Conservation (phyloP, 1,140 invertebrate species). For the Drosophila bocki region DNA sequence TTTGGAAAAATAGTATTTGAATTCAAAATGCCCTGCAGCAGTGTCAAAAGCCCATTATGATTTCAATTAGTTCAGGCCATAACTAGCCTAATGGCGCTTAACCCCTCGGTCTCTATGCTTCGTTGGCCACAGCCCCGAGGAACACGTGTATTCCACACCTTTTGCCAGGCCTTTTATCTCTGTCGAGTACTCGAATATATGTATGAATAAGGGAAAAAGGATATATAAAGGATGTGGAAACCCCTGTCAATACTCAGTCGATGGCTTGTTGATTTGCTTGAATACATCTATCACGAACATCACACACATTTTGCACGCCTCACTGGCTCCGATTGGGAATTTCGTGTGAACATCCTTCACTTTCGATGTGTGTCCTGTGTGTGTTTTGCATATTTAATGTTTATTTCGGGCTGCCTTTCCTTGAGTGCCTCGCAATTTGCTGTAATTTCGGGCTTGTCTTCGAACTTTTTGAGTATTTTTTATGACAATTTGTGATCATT, state of each 20-base stretch:
- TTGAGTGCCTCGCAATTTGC: slow-evolving; percentile 58
- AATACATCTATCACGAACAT: slow-evolving; percentile 44
- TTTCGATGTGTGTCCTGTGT: slow-evolving; percentile 25
- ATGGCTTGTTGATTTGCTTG: slow-evolving; percentile 60
- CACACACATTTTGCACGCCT: slow-evolving; percentile 69
- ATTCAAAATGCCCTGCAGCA: slow-evolving; percentile 28
- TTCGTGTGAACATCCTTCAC: slow-evolving; percentile 35
- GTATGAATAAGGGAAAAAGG: neutral
- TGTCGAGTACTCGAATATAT: neutral
- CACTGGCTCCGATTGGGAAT: slow-evolving; percentile 44
- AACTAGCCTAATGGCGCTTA: slow-evolving; percentile 55
- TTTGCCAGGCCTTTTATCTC: slow-evolving; percentile 36
- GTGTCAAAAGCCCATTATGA: slow-evolving; percentile 38
- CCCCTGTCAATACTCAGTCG: slow-evolving; percentile 46
- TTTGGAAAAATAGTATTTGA: slow-evolving; percentile 5
- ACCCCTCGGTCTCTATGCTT: slow-evolving; percentile 39
- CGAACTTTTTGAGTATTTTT: slow-evolving; percentile 39
- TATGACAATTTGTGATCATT: slow-evolving; percentile 49
- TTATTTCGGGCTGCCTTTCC: slow-evolving; percentile 43
- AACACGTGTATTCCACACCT: slow-evolving; percentile 77
- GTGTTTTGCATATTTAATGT: slow-evolving; percentile 60
- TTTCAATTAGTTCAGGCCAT: slow-evolving; percentile 51
- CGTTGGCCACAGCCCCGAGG: slow-evolving; percentile 47
- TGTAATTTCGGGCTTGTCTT: slow-evolving; percentile 33
- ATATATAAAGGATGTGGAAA: slow-evolving; percentile 2